These are phyloP conservation scores for Propithecus coquereli DNA, from an alignment of 2,113 vertebrate species.

Conservation along the genomic window DNA sequence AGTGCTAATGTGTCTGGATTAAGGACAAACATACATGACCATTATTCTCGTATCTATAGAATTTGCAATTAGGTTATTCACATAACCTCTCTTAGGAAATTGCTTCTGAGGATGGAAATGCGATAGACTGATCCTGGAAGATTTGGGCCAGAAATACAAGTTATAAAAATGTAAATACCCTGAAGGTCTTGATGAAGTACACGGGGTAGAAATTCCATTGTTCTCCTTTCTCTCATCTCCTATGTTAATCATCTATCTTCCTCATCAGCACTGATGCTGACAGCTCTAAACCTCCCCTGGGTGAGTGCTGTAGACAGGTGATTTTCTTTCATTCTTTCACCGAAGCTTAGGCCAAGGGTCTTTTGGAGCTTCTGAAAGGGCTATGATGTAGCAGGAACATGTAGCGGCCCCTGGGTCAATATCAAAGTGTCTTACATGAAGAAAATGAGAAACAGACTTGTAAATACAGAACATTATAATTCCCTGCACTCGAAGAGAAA, in stretches of 20 bases:
- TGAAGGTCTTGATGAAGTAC: neutral
- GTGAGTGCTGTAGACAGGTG: neutral
- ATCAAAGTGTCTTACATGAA: neutral
- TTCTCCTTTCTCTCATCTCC: neutral
- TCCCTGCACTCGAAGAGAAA: neutral
- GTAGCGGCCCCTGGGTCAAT: neutral
- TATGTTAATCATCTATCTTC: neutral
- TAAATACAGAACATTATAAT: neutral
- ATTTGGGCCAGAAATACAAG: neutral
- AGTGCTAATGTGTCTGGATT: neutral
- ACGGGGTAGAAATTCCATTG: neutral
- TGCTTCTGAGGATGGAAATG: neutral
- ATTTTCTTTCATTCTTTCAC: neutral
- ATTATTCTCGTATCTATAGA: neutral
- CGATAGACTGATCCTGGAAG: neutral
- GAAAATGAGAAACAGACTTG: neutral
- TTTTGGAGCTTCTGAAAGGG: neutral
- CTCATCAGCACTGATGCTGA: accelerated
- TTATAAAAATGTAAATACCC: neutral
- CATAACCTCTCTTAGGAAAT: neutral
- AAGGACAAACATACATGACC: neutral
- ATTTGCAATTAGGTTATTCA: neutral
- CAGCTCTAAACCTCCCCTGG: neutral
- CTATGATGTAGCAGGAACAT: neutral
- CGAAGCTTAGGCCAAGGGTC: neutral